Base-by-base conservation (phyloP, 2,888 invertebrate species). In the Yponomeuta sedellus region DNA sequence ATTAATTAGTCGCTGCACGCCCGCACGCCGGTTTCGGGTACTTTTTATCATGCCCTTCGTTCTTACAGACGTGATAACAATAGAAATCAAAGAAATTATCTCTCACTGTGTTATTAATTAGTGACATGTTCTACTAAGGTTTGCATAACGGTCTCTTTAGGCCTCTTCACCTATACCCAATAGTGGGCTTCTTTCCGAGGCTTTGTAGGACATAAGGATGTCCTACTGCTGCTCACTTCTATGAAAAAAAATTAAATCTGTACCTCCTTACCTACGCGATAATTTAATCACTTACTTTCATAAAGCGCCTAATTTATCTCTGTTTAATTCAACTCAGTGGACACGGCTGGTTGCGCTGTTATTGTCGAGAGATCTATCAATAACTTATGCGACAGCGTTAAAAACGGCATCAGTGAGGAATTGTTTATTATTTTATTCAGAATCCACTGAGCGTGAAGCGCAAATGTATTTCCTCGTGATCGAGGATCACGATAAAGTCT, bases 281-380 rank as follows among this genome's bases (percentile, higher is more conserved):
- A 16, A 12, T 16, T 52, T 52, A 52, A 16, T 34, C 16, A 52
- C 44, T 16, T 52, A 16, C 44, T 12, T 52, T 52, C 44, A 52
- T 52, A 16, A 12, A 16, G 16, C 12, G 39, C 11, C 59, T 20
- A 70, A 61, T 69, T 25, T 65, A 66, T 34, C 8, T 8, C 8
- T 34, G 6, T 34, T 34, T 34, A 34, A 34, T 52, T 52, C 44
- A 52, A 52, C 16, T 12, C 16, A 52, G 16, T 16, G 44, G 44
- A 1, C 16, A 5, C 12, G 44, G 44, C 44, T 52, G 16, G 16
- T 52, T 52, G 44, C 44, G 16, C 44, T 52, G 12, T 52, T 52
- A 52, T 52, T 52, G 44, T 52, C 44, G 44, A 52, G 44, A 52
- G 44, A 52, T 52, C 44, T 52, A 52, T 52, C 44, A 8, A 52